Evolutionary conservation across 2,888 invertebrate species (phyloP).

Genomic region (Phengaris arion): DNA sequence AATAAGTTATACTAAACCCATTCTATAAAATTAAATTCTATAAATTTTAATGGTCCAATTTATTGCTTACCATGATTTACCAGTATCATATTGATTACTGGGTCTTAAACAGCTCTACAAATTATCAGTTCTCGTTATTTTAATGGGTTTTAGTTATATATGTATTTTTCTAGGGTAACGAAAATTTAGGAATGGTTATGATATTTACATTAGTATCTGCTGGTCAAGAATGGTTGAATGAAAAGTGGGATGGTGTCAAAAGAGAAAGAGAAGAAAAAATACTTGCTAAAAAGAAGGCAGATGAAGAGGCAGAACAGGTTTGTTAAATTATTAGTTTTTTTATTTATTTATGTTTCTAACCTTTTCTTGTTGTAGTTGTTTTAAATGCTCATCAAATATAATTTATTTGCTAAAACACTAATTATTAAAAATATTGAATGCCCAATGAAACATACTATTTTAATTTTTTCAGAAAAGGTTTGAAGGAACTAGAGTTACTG

Average conservation of each 20-base stretch:
- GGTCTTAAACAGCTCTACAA: too few species aligned
- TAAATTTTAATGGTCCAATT: too few species aligned
- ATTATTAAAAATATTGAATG: neutral
- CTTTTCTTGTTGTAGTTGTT: neutral
- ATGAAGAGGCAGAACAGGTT: constrained; percentile 94
- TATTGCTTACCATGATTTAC: too few species aligned
- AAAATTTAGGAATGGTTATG: constrained; percentile 98
- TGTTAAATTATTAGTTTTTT: constrained; percentile 30
- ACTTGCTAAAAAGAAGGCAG: constrained; percentile 83
- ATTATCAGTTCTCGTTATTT: too few species aligned
- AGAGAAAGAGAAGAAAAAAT: constrained; percentile 85
- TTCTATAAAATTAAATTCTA: too few species aligned
- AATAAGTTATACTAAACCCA: too few species aligned
- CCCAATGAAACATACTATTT: neutral
- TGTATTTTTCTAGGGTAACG: constrained; percentile 81
- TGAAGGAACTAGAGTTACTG: constrained; percentile 96
- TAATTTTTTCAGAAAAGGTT: constrained; percentile 87
- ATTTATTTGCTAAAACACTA: neutral
- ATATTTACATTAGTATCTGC: constrained; percentile 96
- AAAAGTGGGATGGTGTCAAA: constrained; percentile 88
- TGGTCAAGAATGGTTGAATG: constrained; percentile 95
- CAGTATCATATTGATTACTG: too few species aligned
- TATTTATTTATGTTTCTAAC: neutral
- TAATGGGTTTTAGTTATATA: neutral
- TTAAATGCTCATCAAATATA: neutral